Base-by-base conservation (phyloP, 2,888 invertebrate genomes). In the Brachyopa scutellaris region DNA sequence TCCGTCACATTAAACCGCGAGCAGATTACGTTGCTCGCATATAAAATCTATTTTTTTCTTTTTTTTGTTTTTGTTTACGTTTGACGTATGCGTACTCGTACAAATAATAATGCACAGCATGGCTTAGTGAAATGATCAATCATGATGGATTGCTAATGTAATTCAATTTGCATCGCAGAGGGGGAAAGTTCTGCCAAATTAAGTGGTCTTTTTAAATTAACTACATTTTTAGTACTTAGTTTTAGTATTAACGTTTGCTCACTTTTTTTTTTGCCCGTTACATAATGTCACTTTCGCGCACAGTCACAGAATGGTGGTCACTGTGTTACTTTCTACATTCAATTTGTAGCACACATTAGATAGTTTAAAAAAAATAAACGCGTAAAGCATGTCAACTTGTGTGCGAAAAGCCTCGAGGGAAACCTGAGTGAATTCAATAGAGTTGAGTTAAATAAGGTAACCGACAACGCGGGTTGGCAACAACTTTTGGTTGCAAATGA, bases 321-420 rank as follows among this genome's bases (percentile, higher is more conserved):
- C 17, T 62, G 72, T 62, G 72, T 73, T 73, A 62, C 73, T 73
- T 73, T 73, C 73, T 73, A 38, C 36, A 53, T 19, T 53, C 6
- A 33, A 13, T 42, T 57, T 61, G 33, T 38, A 36, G 53, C 51
- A 19, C 19, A 26, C 26, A 5, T n/a, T n/a, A n/a, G n/a, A n/a
- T n/a, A n/a, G n/a, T n/a, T n/a, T n/a, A n/a, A n/a, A n/a, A 6
- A 26, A 26, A 6, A 6, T 26, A 6, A 26, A 26, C n/a, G n/a
- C 4, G 38, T 17, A 17, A 62, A 19, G 26, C 15, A 53, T 29
- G 45, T 47, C n/a, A 47, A 47, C 11, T 29, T 26, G 55, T 36
- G 47, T 73, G 45, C 53, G 53, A 55, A 45, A 62, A 62, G 55
- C 13, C 17, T 5, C 11, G 40, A 29, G 47, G 26, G 57, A 45